A percentile compares a stretch with the other conserved stretches of the same genome.
These are phyloP conservation scores for Enteromius viviparus DNA, from an alignment of 2,797 vertebrate genomes.

Conservation along the genomic window DNA sequence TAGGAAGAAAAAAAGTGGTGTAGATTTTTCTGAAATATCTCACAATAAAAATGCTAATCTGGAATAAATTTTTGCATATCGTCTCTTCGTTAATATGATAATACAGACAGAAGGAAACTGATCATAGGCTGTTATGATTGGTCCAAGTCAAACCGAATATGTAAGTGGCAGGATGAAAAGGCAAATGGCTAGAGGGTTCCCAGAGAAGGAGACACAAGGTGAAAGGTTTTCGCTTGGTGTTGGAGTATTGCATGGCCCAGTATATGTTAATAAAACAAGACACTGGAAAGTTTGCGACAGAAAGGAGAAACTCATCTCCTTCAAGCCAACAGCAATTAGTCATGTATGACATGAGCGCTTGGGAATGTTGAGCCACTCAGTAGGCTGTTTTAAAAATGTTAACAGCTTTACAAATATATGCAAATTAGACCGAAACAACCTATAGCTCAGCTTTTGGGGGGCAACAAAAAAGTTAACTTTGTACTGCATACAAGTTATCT, in stretches of 20 bases:
- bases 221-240: constrained; percentile 9
- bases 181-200: neutral
- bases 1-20: constrained; percentile 1
- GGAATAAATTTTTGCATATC: neutral
- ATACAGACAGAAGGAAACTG: constrained; percentile 14
- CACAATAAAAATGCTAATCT: constrained; percentile 24
- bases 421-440: constrained; percentile 50
- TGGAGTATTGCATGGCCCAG: constrained; percentile 22
- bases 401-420: constrained; percentile 53
- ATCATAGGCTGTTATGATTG: constrained; percentile 9
- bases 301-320: constrained; percentile 51
- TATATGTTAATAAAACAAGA: constrained; percentile 47
- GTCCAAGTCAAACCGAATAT: constrained; percentile 20
- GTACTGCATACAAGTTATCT: constrained; percentile 28
- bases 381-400: constrained; percentile 43
- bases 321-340: constrained; percentile 57
- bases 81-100: constrained; percentile 13
- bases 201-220: neutral
- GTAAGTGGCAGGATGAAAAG: neutral
- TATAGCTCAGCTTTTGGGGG: constrained; percentile 7
- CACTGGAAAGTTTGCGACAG: constrained; percentile 33
- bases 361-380: constrained; percentile 51
- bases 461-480: constrained; percentile 30
- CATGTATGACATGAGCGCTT: constrained; percentile 55
- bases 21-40: constrained; percentile 7